These are phyloP conservation scores for Rhaphigaster nebulosa DNA, from an alignment of 2,888 invertebrate genomes.

Conservation along the genomic window DNA sequence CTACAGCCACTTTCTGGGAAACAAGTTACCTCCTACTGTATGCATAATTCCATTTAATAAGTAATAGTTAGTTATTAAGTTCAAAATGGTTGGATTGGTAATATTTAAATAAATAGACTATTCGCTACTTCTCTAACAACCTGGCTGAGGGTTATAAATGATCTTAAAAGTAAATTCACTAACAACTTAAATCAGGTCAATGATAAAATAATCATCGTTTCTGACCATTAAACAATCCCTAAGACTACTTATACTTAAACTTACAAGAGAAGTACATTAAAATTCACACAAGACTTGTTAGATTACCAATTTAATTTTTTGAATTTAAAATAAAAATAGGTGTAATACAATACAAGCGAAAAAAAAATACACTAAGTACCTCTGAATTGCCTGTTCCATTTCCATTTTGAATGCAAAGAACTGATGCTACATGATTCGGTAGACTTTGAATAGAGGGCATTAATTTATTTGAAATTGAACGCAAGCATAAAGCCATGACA, in stretches of 20 bases:
- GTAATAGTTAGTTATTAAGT: neutral
- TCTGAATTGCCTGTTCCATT: neutral
- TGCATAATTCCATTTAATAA: neutral
- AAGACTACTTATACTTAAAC: neutral
- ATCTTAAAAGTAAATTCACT: neutral
- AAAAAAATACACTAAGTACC: neutral
- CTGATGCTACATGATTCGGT: constrained; percentile 67
- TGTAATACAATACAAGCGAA: neutral
- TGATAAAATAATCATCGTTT: neutral
- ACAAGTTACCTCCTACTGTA: neutral
- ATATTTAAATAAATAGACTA: neutral
- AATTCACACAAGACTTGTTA: neutral
- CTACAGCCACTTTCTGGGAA: neutral
- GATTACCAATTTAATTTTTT: neutral
- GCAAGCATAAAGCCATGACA: constrained; percentile 71
- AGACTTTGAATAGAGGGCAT: constrained; percentile 72
- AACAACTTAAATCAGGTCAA: neutral
- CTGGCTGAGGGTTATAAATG: neutral
- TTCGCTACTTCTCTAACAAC: neutral
- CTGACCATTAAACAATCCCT: neutral
- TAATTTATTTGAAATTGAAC: constrained; percentile 73
- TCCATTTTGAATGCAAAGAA: neutral
- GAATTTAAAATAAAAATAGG: neutral
- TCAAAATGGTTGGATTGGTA: neutral
- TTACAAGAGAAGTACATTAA: neutral